phyloP scores from a whole-genome alignment of 2,113 vertebrate species.

The Hyaena hyaena region DNA sequence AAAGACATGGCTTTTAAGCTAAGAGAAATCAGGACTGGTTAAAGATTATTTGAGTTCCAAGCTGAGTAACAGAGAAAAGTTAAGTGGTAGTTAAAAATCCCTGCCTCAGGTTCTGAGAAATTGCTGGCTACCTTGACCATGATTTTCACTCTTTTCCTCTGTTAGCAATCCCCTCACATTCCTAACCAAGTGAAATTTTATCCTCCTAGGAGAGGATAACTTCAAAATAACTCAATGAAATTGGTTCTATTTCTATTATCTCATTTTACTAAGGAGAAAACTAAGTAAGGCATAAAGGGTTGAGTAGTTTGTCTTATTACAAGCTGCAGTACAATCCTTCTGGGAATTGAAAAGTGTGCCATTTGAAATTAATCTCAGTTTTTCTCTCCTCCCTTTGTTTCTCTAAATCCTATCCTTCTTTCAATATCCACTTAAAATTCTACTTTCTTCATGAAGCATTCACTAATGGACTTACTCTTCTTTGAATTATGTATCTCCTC shows the following conservation, averaged over 20 bases:
- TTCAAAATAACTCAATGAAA: background rate
- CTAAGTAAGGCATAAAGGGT: background rate
- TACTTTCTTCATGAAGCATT: background rate
- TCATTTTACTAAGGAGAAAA: slow-evolving; percentile 48
- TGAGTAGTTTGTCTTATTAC: background rate
- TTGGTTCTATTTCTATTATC: background rate
- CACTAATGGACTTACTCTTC: background rate
- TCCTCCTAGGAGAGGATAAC: background rate
- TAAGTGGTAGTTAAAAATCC: background rate
- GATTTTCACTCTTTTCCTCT: background rate
- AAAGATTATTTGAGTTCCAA: background rate
- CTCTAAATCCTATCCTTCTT: background rate
- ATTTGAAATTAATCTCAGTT: background rate
- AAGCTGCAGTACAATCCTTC: background rate
- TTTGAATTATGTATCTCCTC: background rate
- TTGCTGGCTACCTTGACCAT: background rate
- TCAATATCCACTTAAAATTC: background rate
- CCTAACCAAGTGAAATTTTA: background rate
- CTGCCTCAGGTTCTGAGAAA: background rate
- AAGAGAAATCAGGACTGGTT: background rate
- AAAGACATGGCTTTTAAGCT: background rate
- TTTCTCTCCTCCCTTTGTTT: slow-evolving; percentile 40
- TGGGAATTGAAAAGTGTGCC: background rate
- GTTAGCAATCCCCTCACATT: background rate
- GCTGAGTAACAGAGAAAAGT: background rate